Base-by-base conservation (phyloP, 2,888 invertebrate species). In the Diabrotica balteata region DNA sequence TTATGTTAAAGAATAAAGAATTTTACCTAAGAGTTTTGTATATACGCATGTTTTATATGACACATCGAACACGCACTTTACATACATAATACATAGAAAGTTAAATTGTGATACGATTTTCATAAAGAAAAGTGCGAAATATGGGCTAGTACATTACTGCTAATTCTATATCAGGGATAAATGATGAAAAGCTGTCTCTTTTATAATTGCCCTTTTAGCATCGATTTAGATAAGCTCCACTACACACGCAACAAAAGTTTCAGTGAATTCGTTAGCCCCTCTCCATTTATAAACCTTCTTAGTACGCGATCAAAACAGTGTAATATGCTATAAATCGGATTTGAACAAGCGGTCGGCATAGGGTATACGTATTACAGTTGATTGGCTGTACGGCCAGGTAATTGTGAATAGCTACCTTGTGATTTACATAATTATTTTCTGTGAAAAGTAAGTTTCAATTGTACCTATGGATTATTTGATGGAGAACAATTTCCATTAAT, bases 181-280 rank as follows among this genome's bases (percentile, higher is more conserved):
- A 76, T 72, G 77, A 77, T 75, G 75, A 76, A 76, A 76, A 77
- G 78, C 77, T 76, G 76, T 77, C 75, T 77, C 77, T 76, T 78
- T 76, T 75, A 75, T 79, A 79, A 79, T 79, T 79, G 78, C 77
- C 77, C 78, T 77, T 78, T 79, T 76, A 78, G 73, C 77, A 74
- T 73, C 76, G 76, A 77, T 75, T 76, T 71, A 74, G 73, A 71
- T 72, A 74, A 74, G 72, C 73, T 70, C 67, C 69, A 65, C 71
- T 71, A 72, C 68, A 71, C 72, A 72, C 70, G 59, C 57, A 69
- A 71, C 68, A 71, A 73, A 73, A 73, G 72, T 71, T 69, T 66
- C 68, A 49, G 61, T 59, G 32, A 65, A 52, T 59, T 63, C 59
- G 59, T 63, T 53, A 63, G 62, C 62, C 71, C 65, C 64, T 57